Evolutionary conservation across 1,140 invertebrate genomes (phyloP).

Genomic region (Eriosoma lanigerum): DNA sequence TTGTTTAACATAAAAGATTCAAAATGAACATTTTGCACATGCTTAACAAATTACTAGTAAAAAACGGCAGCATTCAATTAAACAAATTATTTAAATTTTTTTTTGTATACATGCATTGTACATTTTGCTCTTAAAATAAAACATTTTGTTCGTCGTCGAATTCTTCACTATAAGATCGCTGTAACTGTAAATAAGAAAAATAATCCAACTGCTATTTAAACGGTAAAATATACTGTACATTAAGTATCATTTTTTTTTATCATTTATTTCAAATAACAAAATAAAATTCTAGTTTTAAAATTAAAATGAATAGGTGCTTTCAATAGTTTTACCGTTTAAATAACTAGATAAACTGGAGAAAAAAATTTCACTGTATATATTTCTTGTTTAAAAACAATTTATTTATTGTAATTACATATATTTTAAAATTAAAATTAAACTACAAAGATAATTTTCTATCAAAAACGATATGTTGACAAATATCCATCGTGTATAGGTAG

Average conservation of each 20-base stretch:
- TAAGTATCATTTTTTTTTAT: too few relatives aligned
- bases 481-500: background rate
- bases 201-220: slow-evolving; percentile 14
- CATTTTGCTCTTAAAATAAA: background rate
- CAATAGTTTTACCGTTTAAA: slow-evolving; percentile 6
- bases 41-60: slow-evolving; percentile 22
- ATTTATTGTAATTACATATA: slow-evolving; percentile 42
- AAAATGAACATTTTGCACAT: slow-evolving; percentile 17
- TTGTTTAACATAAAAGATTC: too few relatives aligned
- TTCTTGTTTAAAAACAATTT: slow-evolving; percentile 27
- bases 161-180: background rate
- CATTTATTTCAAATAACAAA: too few relatives aligned
- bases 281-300: too few relatives aligned
- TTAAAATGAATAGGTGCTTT: background rate
- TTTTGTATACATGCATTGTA: slow-evolving; percentile 48
- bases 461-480: slow-evolving; percentile 49
- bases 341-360: background rate
- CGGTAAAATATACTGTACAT: background rate
- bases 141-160: background rate
- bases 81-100: background rate
- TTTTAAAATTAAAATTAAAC: slow-evolving; percentile 8
- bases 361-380: background rate
- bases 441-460: slow-evolving; percentile 42
- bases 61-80: background rate
- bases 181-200: slow-evolving; percentile 30